phyloP scores from a whole-genome alignment of 2,888 invertebrate species.

The Gryllus longicercus region DNA sequence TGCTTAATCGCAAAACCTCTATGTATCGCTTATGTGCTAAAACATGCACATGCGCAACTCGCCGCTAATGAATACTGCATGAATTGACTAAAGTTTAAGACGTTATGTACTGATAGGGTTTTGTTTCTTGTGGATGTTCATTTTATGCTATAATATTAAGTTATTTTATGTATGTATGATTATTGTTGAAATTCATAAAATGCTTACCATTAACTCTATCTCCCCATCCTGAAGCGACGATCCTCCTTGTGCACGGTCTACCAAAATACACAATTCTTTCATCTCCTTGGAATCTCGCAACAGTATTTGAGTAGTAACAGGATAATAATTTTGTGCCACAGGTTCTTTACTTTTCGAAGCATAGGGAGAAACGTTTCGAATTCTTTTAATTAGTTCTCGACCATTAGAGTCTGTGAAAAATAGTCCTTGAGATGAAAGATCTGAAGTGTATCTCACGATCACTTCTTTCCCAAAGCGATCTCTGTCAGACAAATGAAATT shows the following conservation, averaged over 20 bases:
- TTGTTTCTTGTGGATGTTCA: no score
- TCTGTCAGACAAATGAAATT: slow-evolving; percentile 40
- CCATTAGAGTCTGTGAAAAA: slow-evolving; percentile 96
- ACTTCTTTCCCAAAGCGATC: slow-evolving; percentile 77
- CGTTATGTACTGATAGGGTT: no score
- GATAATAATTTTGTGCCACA: slow-evolving; percentile 88
- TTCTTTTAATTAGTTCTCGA: slow-evolving; percentile 74
- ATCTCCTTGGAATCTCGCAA: slow-evolving; percentile 54
- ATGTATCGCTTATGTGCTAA: no score
- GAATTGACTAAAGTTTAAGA: no score
- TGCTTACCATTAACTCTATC: slow-evolving; percentile 70
- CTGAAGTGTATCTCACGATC: slow-evolving; percentile 65
- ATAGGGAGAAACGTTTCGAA: slow-evolving; percentile 65
- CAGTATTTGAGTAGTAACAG: slow-evolving; percentile 77
- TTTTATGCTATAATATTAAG: no score
- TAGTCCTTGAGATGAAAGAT: slow-evolving; percentile 57
- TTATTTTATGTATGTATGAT: no score
- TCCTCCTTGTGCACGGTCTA: slow-evolving; percentile 80
- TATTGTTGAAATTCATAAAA: no score
- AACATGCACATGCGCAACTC: no score
- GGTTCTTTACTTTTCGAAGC: slow-evolving; percentile 70
- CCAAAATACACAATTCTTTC: slow-evolving; percentile 59
- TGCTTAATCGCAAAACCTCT: no score
- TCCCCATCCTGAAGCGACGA: slow-evolving; percentile 69
- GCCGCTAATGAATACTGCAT: no score